These are phyloP conservation scores for Hypomecis punctinalis DNA, from an alignment of 2,888 invertebrate species.

Conservation along the genomic window DNA sequence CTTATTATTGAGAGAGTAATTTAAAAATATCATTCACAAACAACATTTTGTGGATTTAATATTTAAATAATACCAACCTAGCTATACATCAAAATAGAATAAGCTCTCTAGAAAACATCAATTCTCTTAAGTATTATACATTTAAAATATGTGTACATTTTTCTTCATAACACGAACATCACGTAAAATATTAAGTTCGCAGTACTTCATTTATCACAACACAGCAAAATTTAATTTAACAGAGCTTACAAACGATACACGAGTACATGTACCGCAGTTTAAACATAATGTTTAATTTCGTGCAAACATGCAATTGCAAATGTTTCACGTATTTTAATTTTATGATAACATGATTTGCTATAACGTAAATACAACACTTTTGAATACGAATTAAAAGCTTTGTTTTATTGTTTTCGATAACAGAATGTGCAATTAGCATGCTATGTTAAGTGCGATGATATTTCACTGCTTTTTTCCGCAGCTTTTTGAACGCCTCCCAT, in stretches of 20 bases:
- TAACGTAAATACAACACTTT: slow-evolving; percentile 45
- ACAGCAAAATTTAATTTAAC: slow-evolving; percentile 31
- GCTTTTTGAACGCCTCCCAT: slow-evolving; percentile 23
- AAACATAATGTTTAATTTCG: slow-evolving; percentile 61
- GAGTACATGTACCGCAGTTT: slow-evolving; percentile 52
- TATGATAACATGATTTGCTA: slow-evolving; percentile 63
- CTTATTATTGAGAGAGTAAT: no score
- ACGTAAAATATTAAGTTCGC: slow-evolving; percentile 15
- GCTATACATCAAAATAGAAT: no score
- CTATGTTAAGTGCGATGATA: slow-evolving; percentile 41
- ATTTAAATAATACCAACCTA: no score
- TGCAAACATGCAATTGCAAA: slow-evolving; percentile 64
- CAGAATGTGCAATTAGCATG: slow-evolving; percentile 57
- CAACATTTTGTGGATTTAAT: no score
- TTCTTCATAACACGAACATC: slow-evolving; percentile 5
- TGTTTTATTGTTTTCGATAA: slow-evolving; percentile 59
- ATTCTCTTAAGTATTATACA: background rate
- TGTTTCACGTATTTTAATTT: slow-evolving; percentile 49
- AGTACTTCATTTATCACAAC: slow-evolving; percentile 22
- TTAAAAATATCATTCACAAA: no score
- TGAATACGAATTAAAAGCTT: slow-evolving; percentile 53
- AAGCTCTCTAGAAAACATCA: no score
- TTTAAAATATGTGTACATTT: background rate
- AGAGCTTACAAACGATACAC: slow-evolving; percentile 38
- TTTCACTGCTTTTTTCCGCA: slow-evolving; percentile 29